Conservation (phyloP, 2,113 vertebrate genomes). For the Petromus typicus region DNA sequence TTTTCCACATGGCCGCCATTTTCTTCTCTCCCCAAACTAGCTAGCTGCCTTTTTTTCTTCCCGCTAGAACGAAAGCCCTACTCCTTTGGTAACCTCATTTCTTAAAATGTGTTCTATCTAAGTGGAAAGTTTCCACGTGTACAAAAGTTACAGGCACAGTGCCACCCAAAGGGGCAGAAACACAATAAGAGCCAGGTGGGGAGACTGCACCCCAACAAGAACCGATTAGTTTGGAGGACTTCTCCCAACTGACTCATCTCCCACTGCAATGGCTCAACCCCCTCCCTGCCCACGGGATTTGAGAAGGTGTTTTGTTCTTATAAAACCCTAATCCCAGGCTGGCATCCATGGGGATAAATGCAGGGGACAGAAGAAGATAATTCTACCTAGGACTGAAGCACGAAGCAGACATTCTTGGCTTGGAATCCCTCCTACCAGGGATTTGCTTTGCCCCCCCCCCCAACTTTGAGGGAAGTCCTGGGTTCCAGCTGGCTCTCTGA, state of each 20-base stretch:
- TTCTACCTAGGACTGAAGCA: neutral
- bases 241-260: conserved; percentile 23
- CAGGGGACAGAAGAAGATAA: neutral
- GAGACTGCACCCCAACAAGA: conserved; percentile 9
- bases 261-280: neutral
- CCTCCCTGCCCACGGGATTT: neutral
- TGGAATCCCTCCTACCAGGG: neutral
- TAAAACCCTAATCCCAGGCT: conserved; percentile 13
- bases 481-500: neutral
- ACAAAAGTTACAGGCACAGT: neutral
- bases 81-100: neutral
- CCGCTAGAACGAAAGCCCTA: neutral
- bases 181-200: neutral
- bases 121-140: neutral
- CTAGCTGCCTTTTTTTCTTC: neutral
- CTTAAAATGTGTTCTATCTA: conserved; percentile 37
- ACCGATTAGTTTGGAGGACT: neutral
- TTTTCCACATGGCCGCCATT: neutral
- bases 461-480: neutral
- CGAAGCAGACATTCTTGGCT: neutral
- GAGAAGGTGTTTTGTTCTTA: neutral
- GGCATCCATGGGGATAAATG: conserved; percentile 54
- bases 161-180: neutral
- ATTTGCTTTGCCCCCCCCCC: neutral
- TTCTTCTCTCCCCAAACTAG: neutral